Evolutionary conservation across 2,888 invertebrate species (phyloP).

Genomic region (Reticulitermes lucifugus): DNA sequence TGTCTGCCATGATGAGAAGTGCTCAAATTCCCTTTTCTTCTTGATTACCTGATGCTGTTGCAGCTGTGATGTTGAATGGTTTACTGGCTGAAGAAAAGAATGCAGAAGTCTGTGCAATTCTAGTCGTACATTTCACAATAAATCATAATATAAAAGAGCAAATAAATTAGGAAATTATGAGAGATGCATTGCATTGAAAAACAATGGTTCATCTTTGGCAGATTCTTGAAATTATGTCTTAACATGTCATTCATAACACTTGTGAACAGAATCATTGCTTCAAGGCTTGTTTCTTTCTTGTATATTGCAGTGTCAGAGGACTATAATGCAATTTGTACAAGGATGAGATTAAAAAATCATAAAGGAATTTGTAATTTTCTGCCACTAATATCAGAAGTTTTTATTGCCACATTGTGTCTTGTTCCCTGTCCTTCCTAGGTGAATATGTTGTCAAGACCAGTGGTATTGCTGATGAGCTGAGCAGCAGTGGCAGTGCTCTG

Average conservation of each 20-base stretch:
- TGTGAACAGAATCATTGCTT: neutral
- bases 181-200: neutral
- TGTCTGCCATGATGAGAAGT: no score
- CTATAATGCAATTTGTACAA: constrained; percentile 12
- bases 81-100: no score
- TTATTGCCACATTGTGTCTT: neutral
- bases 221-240: neutral
- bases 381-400: neutral
- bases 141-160: no score
- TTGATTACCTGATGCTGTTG: no score
- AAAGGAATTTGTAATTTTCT: constrained; percentile 33
- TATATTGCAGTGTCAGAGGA: constrained; percentile 14
- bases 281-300: neutral
- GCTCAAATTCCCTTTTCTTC: no score
- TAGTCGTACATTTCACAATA: no score
- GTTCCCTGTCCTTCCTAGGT: constrained; percentile 58
- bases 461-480: constrained; percentile 53
- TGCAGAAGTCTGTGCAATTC: no score
- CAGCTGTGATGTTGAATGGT: no score
- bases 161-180: neutral
- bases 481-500: constrained; percentile 35
- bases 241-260: neutral
- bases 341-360: neutral
- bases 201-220: constrained; percentile 21
- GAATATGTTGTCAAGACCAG: constrained; percentile 62